These are phyloP conservation scores for Rhopalosiphum maidis DNA, from an alignment of 1,140 invertebrate species.

Conservation along the genomic window DNA sequence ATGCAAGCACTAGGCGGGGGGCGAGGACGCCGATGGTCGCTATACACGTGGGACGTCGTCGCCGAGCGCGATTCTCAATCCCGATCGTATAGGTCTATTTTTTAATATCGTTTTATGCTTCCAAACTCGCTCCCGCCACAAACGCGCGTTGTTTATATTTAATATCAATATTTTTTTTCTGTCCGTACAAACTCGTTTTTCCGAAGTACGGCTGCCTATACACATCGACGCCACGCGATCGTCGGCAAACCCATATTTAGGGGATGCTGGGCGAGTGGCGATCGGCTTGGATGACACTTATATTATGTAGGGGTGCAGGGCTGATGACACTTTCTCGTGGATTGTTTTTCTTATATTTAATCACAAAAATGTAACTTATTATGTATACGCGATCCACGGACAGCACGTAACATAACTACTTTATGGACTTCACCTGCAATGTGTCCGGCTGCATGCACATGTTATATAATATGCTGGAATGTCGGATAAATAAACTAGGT, in stretches of 20 bases:
- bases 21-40: background rate
- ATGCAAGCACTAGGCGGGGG: background rate
- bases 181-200: background rate
- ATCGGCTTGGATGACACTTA: background rate
- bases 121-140: background rate
- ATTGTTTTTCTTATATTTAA: too few relatives aligned
- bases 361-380: too few relatives aligned
- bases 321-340: background rate
- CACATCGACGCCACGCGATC: too few relatives aligned
- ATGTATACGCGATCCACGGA: too few relatives aligned
- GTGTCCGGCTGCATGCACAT: too few relatives aligned
- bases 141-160: background rate
- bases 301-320: background rate
- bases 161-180: background rate
- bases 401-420: too few relatives aligned
- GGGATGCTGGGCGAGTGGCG: background rate
- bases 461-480: too few relatives aligned
- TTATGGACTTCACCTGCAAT: too few relatives aligned
- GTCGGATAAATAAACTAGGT: too few relatives aligned
- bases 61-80: constrained; percentile 25
- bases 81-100: background rate
- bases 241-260: background rate
- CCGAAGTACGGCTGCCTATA: background rate
- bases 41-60: constrained; percentile 30
- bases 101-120: background rate